Evolutionary conservation across 2,888 invertebrate species (phyloP).

Genomic region (Loripinus fragilis): DNA sequence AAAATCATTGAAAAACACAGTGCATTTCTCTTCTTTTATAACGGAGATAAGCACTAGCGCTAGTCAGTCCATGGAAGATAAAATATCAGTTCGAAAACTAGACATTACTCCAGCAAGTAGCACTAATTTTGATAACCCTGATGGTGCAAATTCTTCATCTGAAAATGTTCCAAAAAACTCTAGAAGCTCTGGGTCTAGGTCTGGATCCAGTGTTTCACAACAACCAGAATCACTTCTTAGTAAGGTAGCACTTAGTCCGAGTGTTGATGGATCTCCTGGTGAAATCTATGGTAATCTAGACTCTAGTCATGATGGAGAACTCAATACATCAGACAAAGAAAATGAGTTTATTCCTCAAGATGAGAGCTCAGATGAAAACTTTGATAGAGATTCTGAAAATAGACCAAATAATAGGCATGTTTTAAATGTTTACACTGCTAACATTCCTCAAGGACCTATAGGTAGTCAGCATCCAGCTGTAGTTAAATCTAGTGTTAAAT

Average conservation of each 20-base stretch:
- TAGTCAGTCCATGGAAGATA: conserved; percentile 74
- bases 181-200: conserved; percentile 42
- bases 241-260: conserved; percentile 72
- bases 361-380: conserved; percentile 54
- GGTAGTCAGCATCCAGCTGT: conserved; percentile 57
- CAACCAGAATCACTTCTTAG: conserved; percentile 61
- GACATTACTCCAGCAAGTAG: conserved; percentile 68
- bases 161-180: conserved; percentile 30
- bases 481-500: conserved; percentile 48
- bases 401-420: conserved; percentile 36
- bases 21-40: conserved; percentile 76
- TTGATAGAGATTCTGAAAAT: conserved; percentile 18
- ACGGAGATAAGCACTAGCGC: conserved; percentile 76
- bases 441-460: conserved; percentile 55
- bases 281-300: conserved; percentile 48
- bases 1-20: conserved; percentile 74
- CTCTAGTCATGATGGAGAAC: conserved; percentile 58
- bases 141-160: conserved; percentile 18
- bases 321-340: conserved; percentile 76
- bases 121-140: conserved; percentile 53
- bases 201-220: conserved; percentile 38
- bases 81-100: conserved; percentile 66
- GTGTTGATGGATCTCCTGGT: conserved; percentile 67
- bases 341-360: conserved; percentile 64
- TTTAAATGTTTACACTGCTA: conserved; percentile 55